A percentile compares a stretch with the other conserved stretches of the same genome.
phyloP scores from a whole-genome alignment of 2,113 vertebrate genomes.

The Melanerpes aurifrons region DNA sequence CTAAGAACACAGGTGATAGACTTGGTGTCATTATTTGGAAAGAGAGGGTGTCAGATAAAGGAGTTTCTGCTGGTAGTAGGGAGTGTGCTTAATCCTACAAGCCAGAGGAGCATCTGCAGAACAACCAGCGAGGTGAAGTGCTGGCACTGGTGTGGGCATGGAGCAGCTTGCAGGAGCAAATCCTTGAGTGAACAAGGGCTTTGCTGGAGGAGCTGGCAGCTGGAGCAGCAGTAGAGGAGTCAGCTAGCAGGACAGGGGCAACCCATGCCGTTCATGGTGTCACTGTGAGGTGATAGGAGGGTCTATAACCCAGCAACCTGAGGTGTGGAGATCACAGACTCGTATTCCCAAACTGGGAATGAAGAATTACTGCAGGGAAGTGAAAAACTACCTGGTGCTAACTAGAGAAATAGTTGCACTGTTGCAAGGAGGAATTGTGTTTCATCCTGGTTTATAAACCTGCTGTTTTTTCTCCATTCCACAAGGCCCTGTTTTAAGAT shows the following conservation, averaged over 20 bases:
- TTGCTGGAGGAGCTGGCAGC: background rate
- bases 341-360: background rate
- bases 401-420: background rate
- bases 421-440: background rate
- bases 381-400: background rate
- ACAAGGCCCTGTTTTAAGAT: background rate
- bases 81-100: background rate
- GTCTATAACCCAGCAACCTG: background rate
- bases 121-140: background rate
- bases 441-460: background rate
- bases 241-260: background rate
- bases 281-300: background rate
- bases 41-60: background rate
- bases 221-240: background rate
- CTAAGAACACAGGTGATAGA: background rate
- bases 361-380: background rate
- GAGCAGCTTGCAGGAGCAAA: rapidly evolving
- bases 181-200: background rate
- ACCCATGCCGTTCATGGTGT: rapidly evolving
- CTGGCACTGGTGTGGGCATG: too few species aligned
- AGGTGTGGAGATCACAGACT: background rate
- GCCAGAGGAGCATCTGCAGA: background rate
- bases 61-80: background rate
- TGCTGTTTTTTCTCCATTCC: background rate
- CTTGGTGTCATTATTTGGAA: background rate